A percentile compares a stretch with the other conserved stretches of the same genome.
These are phyloP conservation scores for Xiphorhynchus elegans DNA, from an alignment of 2,113 vertebrate species.

Conservation along the genomic window DNA sequence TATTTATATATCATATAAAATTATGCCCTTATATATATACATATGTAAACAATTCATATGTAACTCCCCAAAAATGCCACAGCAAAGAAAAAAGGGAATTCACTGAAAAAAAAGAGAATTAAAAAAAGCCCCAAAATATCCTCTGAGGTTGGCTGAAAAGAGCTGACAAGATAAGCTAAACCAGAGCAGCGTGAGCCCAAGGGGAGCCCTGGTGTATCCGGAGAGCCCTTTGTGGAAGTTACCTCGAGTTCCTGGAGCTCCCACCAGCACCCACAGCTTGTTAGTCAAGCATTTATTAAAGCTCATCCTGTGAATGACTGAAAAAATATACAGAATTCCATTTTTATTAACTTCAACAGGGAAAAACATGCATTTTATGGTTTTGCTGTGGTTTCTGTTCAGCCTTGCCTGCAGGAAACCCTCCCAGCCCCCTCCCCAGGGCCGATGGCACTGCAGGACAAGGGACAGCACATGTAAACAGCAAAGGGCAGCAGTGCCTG, in stretches of 20 bases:
- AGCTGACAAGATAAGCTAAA: background rate
- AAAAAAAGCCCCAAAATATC: background rate
- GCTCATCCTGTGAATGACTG: background rate
- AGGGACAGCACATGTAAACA: background rate
- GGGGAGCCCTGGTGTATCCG: fast-evolving
- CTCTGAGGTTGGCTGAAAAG: background rate
- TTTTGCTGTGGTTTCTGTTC: background rate
- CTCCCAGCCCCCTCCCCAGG: background rate
- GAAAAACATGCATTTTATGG: fast-evolving
- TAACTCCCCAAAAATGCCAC: background rate
- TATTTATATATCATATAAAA: background rate
- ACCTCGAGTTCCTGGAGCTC: background rate
- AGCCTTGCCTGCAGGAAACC: background rate
- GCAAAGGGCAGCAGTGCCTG: background rate
- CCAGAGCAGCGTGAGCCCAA: background rate
- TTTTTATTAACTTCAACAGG: background rate
- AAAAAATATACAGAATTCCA: background rate
- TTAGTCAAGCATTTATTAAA: background rate
- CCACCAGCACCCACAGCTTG: background rate
- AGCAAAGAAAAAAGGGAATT: background rate
- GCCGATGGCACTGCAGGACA: background rate
- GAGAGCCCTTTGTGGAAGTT: background rate
- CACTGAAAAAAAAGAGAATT: background rate
- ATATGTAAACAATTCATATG: background rate
- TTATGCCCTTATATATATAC: too few relatives aligned